Evolutionary conservation across 2,113 vertebrate species (phyloP).

Genomic region (Puffinus mauretanicus): DNA sequence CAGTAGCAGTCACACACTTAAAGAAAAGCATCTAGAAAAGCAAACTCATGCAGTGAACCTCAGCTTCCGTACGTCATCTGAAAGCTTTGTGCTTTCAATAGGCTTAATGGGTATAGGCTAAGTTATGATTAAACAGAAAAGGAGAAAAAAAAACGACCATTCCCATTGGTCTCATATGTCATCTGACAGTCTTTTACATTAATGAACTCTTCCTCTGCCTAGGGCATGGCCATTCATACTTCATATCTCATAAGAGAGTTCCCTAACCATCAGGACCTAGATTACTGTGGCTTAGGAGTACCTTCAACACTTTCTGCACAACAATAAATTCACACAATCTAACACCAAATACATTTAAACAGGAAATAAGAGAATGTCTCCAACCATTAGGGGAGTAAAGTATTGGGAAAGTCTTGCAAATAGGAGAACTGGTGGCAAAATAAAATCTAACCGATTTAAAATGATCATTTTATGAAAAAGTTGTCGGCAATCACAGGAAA

Average conservation of each 20-base stretch:
- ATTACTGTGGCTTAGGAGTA: not conserved
- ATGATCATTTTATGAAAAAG: not conserved
- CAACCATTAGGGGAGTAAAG: not conserved
- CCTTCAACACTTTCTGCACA: not conserved
- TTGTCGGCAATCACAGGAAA: not conserved
- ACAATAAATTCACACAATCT: not conserved
- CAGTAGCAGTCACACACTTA: not conserved
- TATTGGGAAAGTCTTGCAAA: not conserved
- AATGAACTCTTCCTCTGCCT: not conserved
- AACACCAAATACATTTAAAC: not conserved
- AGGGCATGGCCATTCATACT: not conserved
- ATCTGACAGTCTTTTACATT: not conserved
- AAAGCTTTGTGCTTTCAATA: not conserved
- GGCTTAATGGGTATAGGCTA: not conserved
- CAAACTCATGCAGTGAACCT: not conserved
- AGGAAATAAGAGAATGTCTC: not conserved
- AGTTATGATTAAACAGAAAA: not conserved
- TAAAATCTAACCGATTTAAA: not conserved
- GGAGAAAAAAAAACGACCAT: accelerated
- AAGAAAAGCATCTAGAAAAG: not conserved
- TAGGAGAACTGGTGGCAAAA: not conserved
- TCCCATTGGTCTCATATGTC: not conserved
- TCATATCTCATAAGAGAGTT: not conserved
- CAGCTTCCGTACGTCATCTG: not conserved
- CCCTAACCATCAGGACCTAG: not conserved